Conservation (phyloP, 2,888 invertebrate genomes). For the Thera obeliscata region DNA sequence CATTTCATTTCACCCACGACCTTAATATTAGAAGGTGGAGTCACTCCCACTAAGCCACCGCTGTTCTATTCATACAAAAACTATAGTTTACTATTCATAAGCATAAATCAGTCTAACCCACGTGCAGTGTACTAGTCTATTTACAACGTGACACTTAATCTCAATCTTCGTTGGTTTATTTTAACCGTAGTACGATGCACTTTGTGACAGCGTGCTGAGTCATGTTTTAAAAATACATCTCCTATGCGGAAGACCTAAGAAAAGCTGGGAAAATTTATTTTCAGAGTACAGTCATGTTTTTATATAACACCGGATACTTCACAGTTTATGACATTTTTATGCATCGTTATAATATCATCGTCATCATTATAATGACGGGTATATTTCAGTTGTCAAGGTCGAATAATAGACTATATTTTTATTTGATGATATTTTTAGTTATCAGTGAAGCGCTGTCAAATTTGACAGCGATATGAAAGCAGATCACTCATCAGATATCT, state of each 20-base stretch:
- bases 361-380: neutral
- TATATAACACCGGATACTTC: constrained; percentile 1
- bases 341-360: neutral
- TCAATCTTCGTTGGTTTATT: constrained; percentile 58
- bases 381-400: constrained; percentile 11
- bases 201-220: constrained; percentile 49
- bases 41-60: too few species aligned
- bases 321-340: constrained; percentile 9
- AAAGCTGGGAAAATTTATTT: constrained; percentile 15
- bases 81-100: constrained; percentile 1
- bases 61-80: neutral
- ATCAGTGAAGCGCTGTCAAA: too few species aligned
- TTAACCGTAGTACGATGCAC: constrained; percentile 68
- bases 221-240: constrained; percentile 25
- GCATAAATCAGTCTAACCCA: neutral
- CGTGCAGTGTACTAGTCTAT: constrained; percentile 44
- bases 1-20: too few species aligned
- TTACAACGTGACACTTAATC: constrained; percentile 49
- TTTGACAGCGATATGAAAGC: too few species aligned
- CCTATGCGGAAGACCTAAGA: constrained; percentile 23
- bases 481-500: too few species aligned
- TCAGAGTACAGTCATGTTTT: constrained; percentile 12
- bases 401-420: neutral
- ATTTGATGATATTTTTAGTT: too few species aligned
- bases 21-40: too few species aligned